Evolutionary conservation across 2,797 vertebrate species (phyloP).

Genomic region (Rousettus madagascariensis): DNA sequence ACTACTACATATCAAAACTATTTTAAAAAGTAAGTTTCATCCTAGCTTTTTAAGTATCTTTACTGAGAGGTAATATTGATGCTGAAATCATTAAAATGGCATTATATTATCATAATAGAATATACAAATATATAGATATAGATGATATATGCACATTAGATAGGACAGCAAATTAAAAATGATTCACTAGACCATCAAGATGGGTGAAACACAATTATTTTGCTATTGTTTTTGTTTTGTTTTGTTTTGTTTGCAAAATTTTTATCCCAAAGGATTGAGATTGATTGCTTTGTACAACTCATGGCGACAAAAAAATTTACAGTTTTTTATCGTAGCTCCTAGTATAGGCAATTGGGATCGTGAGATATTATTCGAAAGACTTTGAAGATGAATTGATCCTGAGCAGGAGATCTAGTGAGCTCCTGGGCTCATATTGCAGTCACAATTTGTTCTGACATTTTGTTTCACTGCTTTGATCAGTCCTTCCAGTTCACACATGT

Average conservation of each 20-base stretch:
- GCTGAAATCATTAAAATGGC: constrained; percentile 47
- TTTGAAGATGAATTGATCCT: constrained; percentile 81
- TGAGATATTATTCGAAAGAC: constrained; percentile 80
- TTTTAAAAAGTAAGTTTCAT: not conserved
- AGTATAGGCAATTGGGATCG: constrained; percentile 41
- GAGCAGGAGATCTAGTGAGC: constrained; percentile 66
- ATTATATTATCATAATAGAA: constrained; percentile 54
- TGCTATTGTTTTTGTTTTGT: constrained; percentile 18
- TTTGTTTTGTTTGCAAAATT: constrained; percentile 61
- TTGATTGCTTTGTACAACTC: constrained; percentile 81
- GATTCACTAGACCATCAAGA: constrained; percentile 73
- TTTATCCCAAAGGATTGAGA: constrained; percentile 76
- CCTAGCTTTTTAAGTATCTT: not conserved
- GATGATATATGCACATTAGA: constrained; percentile 47
- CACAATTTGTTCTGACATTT: constrained; percentile 72
- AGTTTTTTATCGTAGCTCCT: constrained; percentile 81
- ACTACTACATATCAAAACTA: not conserved
- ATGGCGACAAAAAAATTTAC: constrained; percentile 84
- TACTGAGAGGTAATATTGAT: constrained; percentile 11
- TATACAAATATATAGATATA: constrained; percentile 37
- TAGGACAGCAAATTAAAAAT: constrained; percentile 74
- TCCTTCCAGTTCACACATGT: constrained; percentile 40
- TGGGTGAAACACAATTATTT: constrained; percentile 43
- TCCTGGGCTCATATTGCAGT: not conserved
- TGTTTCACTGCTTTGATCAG: constrained; percentile 18